These are phyloP conservation scores for Hypocryptadius cinnamomeus DNA, from an alignment of 2,113 vertebrate genomes.

Conservation along the genomic window DNA sequence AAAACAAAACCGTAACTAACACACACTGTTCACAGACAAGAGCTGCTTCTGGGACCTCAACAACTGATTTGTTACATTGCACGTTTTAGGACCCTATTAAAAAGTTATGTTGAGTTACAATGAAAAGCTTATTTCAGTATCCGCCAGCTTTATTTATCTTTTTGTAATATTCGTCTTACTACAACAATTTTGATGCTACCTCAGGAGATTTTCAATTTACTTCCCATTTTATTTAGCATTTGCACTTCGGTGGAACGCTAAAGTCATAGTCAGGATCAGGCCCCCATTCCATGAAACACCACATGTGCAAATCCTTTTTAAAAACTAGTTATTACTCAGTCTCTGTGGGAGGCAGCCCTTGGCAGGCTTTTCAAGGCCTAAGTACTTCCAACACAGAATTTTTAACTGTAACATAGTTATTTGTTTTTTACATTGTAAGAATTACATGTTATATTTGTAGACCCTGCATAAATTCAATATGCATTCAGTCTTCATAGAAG, in stretches of 20 bases:
- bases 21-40: neutral
- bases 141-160: neutral
- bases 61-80: neutral
- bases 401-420: neutral
- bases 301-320: neutral
- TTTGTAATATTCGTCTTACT: neutral
- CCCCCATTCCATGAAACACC: neutral
- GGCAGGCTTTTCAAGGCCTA: constrained; percentile 26
- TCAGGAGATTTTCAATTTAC: neutral
- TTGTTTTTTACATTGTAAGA: neutral
- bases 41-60: neutral
- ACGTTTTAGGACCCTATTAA: neutral
- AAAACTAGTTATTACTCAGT: neutral
- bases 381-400: neutral
- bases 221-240: neutral
- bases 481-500: neutral
- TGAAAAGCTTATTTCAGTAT: neutral
- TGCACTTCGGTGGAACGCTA: neutral
- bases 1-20: neutral
- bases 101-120: neutral
- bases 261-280: neutral
- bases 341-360: neutral
- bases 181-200: neutral
- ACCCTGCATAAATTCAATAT: neutral
- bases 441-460: neutral